Base-by-base conservation (phyloP, 2,797 vertebrate genomes). In the Cheirogaleus major region DNA sequence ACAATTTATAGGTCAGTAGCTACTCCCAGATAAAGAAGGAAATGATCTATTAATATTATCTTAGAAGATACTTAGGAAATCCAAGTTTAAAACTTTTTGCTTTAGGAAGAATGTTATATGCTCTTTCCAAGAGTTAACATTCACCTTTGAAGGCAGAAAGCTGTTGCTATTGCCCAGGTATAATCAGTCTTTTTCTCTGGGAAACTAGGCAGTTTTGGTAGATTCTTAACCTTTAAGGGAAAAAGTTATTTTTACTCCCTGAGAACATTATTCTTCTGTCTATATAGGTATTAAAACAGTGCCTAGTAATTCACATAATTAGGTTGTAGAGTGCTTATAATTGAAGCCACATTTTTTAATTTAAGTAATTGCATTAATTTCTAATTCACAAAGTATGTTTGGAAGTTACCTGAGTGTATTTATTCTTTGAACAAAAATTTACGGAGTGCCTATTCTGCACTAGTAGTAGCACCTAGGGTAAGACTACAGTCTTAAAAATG, bases 231-330 rank as follows among this genome's bases (percentile, higher is more conserved):
- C 57, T n/a, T 41, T 50, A 94, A 82, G 22, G 38, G 27, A 12
- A 78, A 86, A 83, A 70, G 41, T 76, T 61, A 35, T 59, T 52
- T 73, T 91, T 35, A 48, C 9, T 79, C 8, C 38, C 43, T 50
- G 10, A 94, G 23, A 80, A 84, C 10, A 63, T 96, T 93, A 63
- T 95, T 92, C 17, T 92, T 81, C 32, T 85, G 32, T 81, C 38
- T 73, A 30, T 35, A 17, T 8, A 85, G 76, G 32, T 17, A 87
- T 73, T 65, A 80, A 41, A 61, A 67, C 23, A 73, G 57, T 11
- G 2, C 12, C 87, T 48, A 75, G 50, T 30, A 43, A 93, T 9
- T 91, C 50, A 65, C 17, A 23, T 76, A 55, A 70, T 48, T 65
- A 59, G 35, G 5, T 63, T 55, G 0, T n/a, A n/a, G 35, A 48